Evolutionary conservation across 1,140 invertebrate genomes (phyloP), one percentile per base, ranked within the genome.

Genomic region (Cryptotermes secundus): DNA sequence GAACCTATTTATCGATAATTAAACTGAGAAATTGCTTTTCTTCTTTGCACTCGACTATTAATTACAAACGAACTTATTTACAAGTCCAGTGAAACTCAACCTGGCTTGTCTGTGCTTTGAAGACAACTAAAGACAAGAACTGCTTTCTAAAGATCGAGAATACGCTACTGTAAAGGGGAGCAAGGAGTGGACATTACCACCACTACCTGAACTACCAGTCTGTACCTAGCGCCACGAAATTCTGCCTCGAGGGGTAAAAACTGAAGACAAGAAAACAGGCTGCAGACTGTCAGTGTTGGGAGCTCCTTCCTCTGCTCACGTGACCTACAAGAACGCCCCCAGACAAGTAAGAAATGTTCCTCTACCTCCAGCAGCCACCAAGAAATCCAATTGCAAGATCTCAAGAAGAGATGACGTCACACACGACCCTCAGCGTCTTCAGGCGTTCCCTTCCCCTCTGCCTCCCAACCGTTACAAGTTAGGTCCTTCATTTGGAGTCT

Each of bases 101-200:
- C 59, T 26, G 9, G 59, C 59, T 72, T 31, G 26, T 31, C 9
- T n/a, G 59, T n/a, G 59, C 59, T 72, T 72, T 2, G 59, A 72
- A 72, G 59, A n/a, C 59, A 72, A 72, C 59, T 72, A 14, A 72
- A 72, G 59, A 72, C 45, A 19, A 49, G 45, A 31, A 72, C 59
- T 31, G 59, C 59, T 72, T 72, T 72, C 59, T 72, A 72, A 72
- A 72, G 59, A 72, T 72, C 26, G 31, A 31, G 59, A 72, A 72
- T 72, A 72, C n/a, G 59, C n/a, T n/a, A 31, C 26, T n/a, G 59
- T 72, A 72, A 16, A 31, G n/a, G 59, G n/a, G 26, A 14, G 3
- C 31, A 14, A 26, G 59, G 59, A 31, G 59, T n/a, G 59, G 59
- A 72, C n/a, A 31, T 9, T 10, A 72, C 59, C 59, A 72, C 59